Conservation (phyloP, 2,888 invertebrate species). For the Scaptomyza caliginosa region DNA sequence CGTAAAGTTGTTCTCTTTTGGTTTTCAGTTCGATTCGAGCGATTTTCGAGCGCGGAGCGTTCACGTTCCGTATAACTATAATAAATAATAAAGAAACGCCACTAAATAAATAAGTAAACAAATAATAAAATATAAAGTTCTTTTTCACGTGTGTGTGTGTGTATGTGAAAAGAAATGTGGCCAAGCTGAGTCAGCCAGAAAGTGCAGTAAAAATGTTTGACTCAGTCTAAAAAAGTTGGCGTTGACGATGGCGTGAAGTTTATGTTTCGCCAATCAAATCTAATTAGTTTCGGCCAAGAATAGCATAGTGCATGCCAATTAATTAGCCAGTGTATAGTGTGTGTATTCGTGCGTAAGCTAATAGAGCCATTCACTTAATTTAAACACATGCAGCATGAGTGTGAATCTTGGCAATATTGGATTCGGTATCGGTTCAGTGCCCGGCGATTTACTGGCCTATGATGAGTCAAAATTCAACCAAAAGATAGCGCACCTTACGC, state of each 20-base stretch:
- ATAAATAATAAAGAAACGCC: conserved; percentile 6
- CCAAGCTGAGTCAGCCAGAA: conserved; percentile 45
- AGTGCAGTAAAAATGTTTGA: conserved; percentile 25
- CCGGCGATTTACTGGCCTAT: conserved; percentile 43
- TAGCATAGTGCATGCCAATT: conserved; percentile 46
- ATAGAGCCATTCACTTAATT: conserved; percentile 29
- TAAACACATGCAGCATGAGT: conserved; percentile 53
- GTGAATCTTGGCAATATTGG: conserved; percentile 31
- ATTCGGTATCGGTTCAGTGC: conserved; percentile 13
- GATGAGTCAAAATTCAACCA: conserved; percentile 74
- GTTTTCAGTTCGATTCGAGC: conserved; percentile 73
- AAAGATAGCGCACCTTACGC: conserved; percentile 76
- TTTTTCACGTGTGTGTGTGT: background rate
- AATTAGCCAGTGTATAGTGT: conserved; percentile 32
- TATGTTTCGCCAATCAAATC: conserved; percentile 38
- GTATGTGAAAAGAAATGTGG: conserved; percentile 28
- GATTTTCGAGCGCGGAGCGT: conserved; percentile 75
- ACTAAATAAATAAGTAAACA: conserved; percentile 41
- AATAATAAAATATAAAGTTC: conserved; percentile 26
- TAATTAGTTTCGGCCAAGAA: conserved; percentile 61
- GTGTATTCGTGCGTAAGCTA: conserved; percentile 18
- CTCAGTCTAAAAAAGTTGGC: conserved; percentile 9
- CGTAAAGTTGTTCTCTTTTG: conserved; percentile 68
- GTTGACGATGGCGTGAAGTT: conserved; percentile 30
- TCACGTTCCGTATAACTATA: conserved; percentile 30